Base-by-base conservation (phyloP, 1,140 invertebrate species). In the Diachasmimorpha longicaudata region DNA sequence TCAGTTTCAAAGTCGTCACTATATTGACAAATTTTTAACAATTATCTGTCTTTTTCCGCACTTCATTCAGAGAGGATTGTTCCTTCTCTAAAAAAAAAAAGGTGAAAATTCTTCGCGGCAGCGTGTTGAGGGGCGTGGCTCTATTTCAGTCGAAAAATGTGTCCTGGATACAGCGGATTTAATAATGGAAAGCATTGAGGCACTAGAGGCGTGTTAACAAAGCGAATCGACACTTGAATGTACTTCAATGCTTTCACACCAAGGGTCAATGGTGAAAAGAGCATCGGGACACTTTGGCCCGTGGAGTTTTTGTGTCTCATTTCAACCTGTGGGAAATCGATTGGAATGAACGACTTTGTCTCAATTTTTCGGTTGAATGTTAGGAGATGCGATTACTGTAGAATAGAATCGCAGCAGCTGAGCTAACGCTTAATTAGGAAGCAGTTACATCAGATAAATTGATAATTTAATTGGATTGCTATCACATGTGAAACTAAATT, bases 171-270 rank as follows among this genome's bases (percentile, higher is more conserved):
- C 9, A 16, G 23, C 58, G 58, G 23, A 63, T 63, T 9, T 63
- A 63, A 63, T 63, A 25, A 63, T 63, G 58, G 14, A 63, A 25
- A 63, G 19, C 23, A 63, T 31, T 63, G 19, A 63, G 21, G 58
- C 19, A 63, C 58, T 13, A 31, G 58, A 25, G 4, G 58, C 19
- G 23, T 16, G n/a, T 55, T 16, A 19, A 63, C 58, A 63, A 63
- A 63, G 58, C 58, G 11, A 23, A 25, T 63, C 58, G 58, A 63
- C 58, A 63, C 58, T 63, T 63, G 58, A 63, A 63, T 63, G 58
- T 63, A 63, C 58, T 63, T 63, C 58, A 19, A 63, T 31, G 58
- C 58, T 63, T 63, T 63, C 58, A 63, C 58, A 63, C 58, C 58
- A 25, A 3, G 58, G 58, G 58, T 63, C 58, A 63, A 63, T 63